phyloP scores from a whole-genome alignment of 1,140 invertebrate genomes.

The Coelopa frigida region DNA sequence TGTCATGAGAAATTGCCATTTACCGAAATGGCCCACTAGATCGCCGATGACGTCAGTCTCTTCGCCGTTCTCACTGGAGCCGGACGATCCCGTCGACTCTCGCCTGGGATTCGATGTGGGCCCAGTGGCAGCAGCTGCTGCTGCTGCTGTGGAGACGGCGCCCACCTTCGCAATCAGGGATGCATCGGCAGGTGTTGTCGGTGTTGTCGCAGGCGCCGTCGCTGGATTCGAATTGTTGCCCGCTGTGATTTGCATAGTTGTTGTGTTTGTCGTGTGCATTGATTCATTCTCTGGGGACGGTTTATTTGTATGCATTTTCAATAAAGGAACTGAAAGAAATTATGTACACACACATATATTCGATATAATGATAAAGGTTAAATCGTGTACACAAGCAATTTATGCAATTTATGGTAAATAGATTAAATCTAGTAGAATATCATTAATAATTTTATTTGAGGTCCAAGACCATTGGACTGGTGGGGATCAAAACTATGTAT shows the following conservation, averaged over 20 bases:
- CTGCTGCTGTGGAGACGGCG: too few species aligned
- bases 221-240: neutral
- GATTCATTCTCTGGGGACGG: conserved; percentile 29
- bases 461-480: too few species aligned
- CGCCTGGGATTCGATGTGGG: neutral
- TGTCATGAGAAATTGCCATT: conserved; percentile 65
- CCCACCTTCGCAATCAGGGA: conserved; percentile 5
- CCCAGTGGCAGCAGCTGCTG: conserved; percentile 1
- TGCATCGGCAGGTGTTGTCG: conserved; percentile 8
- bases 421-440: too few species aligned
- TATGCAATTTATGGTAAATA: too few species aligned
- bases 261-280: too few species aligned
- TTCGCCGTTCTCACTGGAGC: conserved; percentile 33
- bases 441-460: too few species aligned
- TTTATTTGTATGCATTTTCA: conserved; percentile 38
- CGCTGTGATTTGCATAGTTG: conserved; percentile 6
- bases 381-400: too few species aligned
- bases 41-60: conserved; percentile 58
- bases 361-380: too few species aligned
- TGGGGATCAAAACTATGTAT: too few species aligned
- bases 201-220: neutral
- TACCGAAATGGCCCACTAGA: conserved; percentile 64
- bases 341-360: neutral
- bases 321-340: conserved; percentile 29
- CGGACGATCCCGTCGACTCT: neutral